Base-by-base conservation (phyloP, 2,113 vertebrate species). In the Monopterus albus region DNA sequence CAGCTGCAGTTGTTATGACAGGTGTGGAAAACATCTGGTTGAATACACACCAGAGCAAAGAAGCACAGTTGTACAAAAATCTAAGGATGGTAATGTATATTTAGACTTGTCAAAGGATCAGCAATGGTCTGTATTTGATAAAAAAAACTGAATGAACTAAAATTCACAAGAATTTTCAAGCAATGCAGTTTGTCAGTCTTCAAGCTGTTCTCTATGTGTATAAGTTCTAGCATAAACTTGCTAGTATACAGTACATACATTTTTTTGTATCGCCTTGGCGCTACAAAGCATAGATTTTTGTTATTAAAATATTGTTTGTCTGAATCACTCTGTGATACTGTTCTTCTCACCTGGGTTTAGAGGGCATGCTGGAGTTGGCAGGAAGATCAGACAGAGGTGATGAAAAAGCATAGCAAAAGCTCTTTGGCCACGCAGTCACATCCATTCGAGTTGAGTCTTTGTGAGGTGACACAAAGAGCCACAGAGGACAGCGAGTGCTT, bases 401-500 rank as follows among this genome's bases (percentile, higher is more conserved):
- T 43, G 46, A 71, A 79, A n/a, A 84, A 81, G 52, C 57, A 69
- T 10, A 67, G 63, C 75, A 25, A 23, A 20, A 60, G 20, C 18
- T 64, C 79, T 81, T 60, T 10, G 7, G 53, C 23, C 52, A 18
- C 47, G 64, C 52, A 61, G 78, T 78, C 81, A 68, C 65, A 73
- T 84, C 66, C 14, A 47, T 62, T 84, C 23, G 6, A 7, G n/a
- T 53, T 64, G 47, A 78, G 56, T 1, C 14, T 57, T 59, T 5
- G 49, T 55, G 69, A 78, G 68, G 63, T 68, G 83, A 78, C 85
- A 69, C 38, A 26, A 53, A 59, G 57, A 63, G 67, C 40, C 39
- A 45, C 67, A 67, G 56, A 78, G 81, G 74, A 57, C 68, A 51
- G 75, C 21, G 67, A 31, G 55, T 13, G 43, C 75, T 56, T 42